Base-by-base conservation (phyloP, 2,888 invertebrate genomes). In the Eupithecia abbreviata region DNA sequence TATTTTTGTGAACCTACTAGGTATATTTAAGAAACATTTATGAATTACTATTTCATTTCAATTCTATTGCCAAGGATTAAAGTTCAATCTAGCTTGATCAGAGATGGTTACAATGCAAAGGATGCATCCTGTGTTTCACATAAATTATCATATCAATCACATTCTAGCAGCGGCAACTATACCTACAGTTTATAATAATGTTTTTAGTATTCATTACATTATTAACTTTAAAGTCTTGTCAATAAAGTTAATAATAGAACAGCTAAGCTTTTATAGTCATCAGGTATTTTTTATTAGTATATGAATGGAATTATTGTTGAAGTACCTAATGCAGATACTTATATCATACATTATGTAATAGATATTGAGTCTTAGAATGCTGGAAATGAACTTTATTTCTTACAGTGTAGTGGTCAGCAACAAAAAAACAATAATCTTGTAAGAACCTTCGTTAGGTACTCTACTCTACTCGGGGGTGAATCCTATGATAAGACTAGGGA, bases 131-230 rank as follows among this genome's bases (percentile, higher is more conserved):
- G 82, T 72, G 77, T 68, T 76, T 74, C 85, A 86, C 85, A 90
- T 91, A 89, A 87, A 92, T 92, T 92, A 92, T 89, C 89, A 90
- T 90, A 87, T 85, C 87, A 89, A 90, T 88, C 81, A 84, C 88
- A 89, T 69, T 49, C 42, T 15, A 45, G 18, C 69, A 18, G 47
- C 10, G 15, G 47, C 18, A n/a, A 42, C 51, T 67, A n/a, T 45
- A n/a, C 18, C n/a, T n/a, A 66, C 15, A 45, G 10, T n/a, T 43
- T 68, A 42, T 45, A 45, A 43, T 68, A 45, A 42, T 41, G 42
- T 68, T 10, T n/a, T n/a, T 43, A n/a, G 10, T n/a, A 45, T n/a
- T 10, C 45, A 68, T 68, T 73, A 67, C 2, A 73, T 71, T 70
- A 62, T 67, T 65, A n/a, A n/a, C 42, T 71, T 77, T 75, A 75